A percentile compares a stretch with the other conserved stretches of the same genome.
Evolutionary conservation across 1,140 invertebrate genomes (phyloP).

Genomic region (Coenobita brevimanus): DNA sequence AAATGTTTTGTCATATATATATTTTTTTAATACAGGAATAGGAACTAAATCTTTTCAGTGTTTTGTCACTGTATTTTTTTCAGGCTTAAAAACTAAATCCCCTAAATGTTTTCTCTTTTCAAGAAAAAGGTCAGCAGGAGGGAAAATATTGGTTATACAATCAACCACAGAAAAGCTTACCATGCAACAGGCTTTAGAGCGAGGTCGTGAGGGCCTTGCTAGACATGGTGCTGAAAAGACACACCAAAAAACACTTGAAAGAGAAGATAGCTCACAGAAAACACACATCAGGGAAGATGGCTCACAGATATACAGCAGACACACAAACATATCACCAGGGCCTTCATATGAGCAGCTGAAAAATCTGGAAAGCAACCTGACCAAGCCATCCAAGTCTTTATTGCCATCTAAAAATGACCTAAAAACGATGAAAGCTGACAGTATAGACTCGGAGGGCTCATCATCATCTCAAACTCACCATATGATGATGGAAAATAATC

Average conservation of each 20-base stretch:
- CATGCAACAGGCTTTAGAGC: slow-evolving; percentile 20
- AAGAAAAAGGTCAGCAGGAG: slow-evolving; percentile 28
- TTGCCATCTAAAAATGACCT: no score
- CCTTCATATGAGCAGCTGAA: no score
- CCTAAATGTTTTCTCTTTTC: slow-evolving; percentile 9
- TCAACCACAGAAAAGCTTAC: slow-evolving; percentile 21
- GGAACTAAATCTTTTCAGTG: background rate
- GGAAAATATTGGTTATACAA: slow-evolving; percentile 8
- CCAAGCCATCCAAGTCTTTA: no score
- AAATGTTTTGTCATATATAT: no score
- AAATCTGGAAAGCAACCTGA: no score
- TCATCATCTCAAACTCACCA: no score
- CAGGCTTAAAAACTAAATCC: background rate
- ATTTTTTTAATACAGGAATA: background rate
- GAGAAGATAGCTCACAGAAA: background rate
- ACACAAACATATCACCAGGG: no score
- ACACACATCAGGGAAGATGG: no score
- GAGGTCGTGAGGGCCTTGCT: background rate
- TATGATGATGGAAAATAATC: no score
- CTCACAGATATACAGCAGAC: no score
- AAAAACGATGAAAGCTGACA: no score
- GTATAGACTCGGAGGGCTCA: no score
- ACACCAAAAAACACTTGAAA: background rate
- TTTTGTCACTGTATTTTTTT: background rate
- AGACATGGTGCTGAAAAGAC: background rate